Conservation (phyloP, 2,113 vertebrate species). For the Prunella fulvescens region DNA sequence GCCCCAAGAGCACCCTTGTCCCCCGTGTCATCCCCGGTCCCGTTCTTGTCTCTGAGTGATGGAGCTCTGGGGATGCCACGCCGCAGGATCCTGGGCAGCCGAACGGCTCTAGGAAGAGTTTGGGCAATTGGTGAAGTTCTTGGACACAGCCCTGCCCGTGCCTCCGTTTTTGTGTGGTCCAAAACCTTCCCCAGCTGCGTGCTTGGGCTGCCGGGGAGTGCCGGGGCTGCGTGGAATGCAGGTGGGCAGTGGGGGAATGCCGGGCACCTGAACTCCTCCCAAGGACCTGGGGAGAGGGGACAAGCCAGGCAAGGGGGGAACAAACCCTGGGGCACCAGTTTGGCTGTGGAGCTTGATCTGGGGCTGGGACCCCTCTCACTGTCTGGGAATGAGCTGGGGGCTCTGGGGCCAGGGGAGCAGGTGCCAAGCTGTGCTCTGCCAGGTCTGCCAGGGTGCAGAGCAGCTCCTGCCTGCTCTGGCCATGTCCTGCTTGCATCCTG, state of each 20-base stretch:
- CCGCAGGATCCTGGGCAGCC: rapidly evolving
- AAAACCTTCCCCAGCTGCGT: not conserved
- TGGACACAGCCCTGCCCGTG: rapidly evolving
- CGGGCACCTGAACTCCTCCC: too few relatives aligned
- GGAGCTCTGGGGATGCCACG: not conserved
- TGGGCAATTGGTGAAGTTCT: not conserved
- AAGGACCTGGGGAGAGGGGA: not conserved
- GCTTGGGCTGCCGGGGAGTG: not conserved
- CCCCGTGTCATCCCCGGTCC: not conserved
- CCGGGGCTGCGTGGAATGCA: not conserved
- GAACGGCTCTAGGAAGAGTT: not conserved
- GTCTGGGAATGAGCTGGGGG: not conserved
- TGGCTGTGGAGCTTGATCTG: not conserved
- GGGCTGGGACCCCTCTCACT: not conserved
- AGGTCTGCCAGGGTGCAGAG: not conserved
- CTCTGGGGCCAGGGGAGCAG: not conserved
- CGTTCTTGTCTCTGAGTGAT: rapidly evolving
- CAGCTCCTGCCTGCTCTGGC: not conserved
- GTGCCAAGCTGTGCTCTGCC: not conserved
- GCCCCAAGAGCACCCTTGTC: not conserved
- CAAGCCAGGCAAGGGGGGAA: not conserved
- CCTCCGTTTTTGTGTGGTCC: rapidly evolving
- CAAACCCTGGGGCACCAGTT: too few relatives aligned
- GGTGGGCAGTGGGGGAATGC: not conserved
- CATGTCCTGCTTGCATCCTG: not conserved